Percentiles rank a stretch among this genome's conserved stretches.
These are phyloP conservation scores for Physeter macrocephalus DNA, from an alignment of 2,113 vertebrate species.

Conservation along the genomic window DNA sequence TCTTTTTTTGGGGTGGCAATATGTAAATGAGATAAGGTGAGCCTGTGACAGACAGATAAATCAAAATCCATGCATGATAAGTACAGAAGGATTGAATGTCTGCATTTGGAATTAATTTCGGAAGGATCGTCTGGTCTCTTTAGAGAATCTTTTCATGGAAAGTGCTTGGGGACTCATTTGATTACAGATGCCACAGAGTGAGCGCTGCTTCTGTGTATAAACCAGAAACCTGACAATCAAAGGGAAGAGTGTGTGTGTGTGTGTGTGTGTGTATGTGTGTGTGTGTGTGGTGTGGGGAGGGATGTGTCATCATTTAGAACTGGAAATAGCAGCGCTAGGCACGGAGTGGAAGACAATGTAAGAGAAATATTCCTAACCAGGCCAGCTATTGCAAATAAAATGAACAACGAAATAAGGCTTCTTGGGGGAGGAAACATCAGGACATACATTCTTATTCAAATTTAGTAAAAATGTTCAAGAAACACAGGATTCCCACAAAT, in stretches of 20 bases:
- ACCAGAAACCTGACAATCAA: constrained; percentile 63
- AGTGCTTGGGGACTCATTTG: constrained; percentile 52
- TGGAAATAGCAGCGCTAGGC: constrained; percentile 35
- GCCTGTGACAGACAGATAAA: background rate
- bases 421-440: background rate
- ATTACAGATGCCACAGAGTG: constrained; percentile 55
- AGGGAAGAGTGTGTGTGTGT: background rate
- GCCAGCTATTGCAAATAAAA: constrained; percentile 49
- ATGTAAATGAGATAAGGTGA: background rate
- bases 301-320: constrained; percentile 46
- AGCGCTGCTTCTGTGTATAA: constrained; percentile 39
- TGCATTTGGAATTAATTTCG: constrained; percentile 59
- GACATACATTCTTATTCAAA: background rate
- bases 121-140: constrained; percentile 42
- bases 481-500: background rate
- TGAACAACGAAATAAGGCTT: background rate
- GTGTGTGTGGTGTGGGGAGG: background rate
- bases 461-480: background rate
- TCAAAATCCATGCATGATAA: constrained; percentile 1
- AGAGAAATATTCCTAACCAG: background rate
- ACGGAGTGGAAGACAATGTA: constrained; percentile 20
- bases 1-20: background rate
- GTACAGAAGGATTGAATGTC: background rate
- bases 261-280: too few relatives aligned
- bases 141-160: constrained; percentile 39